These are phyloP conservation scores for Phalanger gymnotis DNA, from an alignment of 2,797 vertebrate species.

Conservation along the genomic window DNA sequence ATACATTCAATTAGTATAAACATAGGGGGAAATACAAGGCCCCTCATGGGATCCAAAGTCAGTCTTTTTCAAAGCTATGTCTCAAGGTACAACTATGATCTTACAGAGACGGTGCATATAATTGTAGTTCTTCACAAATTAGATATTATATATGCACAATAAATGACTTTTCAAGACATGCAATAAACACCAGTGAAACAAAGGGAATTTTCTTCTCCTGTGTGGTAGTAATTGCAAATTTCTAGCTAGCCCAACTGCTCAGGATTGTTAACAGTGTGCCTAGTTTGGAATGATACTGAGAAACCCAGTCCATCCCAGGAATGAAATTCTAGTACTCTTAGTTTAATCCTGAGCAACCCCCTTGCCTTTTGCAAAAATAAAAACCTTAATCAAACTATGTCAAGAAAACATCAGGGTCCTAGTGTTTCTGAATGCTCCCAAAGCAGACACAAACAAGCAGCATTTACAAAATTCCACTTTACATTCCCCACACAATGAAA, in stretches of 20 bases:
- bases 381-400: constrained; percentile 3
- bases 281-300: constrained; percentile 30
- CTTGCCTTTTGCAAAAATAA: constrained; percentile 14
- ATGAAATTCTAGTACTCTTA: constrained; percentile 22
- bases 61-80: constrained; percentile 40
- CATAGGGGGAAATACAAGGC: neutral
- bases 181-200: constrained; percentile 42
- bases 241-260: constrained; percentile 18
- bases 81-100: constrained; percentile 18
- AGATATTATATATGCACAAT: neutral
- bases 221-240: neutral
- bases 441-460: neutral
- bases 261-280: neutral
- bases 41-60: neutral
- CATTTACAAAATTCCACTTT: constrained; percentile 35
- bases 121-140: constrained; percentile 26
- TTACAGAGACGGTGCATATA: neutral
- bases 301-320: neutral
- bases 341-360: neutral
- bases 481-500: neutral
- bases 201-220: neutral
- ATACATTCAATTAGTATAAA: constrained; percentile 39
- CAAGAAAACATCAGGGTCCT: constrained; percentile 18
- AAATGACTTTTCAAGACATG: constrained; percentile 43
- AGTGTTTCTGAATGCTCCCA: neutral